phyloP scores from a whole-genome alignment of 2,888 invertebrate species.

The Harmothoe impar region DNA sequence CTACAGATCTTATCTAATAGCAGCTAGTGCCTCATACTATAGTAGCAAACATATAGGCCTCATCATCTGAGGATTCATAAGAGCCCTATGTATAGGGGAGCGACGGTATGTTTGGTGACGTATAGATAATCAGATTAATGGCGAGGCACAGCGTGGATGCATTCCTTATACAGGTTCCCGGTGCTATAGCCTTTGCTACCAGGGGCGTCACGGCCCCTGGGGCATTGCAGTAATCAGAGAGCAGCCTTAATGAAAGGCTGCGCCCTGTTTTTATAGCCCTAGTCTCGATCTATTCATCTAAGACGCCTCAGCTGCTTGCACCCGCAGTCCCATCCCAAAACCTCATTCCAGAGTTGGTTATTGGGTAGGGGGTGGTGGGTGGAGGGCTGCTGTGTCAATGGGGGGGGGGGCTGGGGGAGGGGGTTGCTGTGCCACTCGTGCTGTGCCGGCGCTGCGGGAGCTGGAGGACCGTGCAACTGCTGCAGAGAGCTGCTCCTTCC shows the following conservation, averaged over 20 bases:
- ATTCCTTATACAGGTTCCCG: neutral
- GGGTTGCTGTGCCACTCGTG: too few species aligned
- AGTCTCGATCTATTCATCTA: slow-evolving; percentile 22
- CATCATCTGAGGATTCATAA: too few species aligned
- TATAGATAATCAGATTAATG: slow-evolving; percentile 20
- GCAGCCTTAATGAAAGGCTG: neutral
- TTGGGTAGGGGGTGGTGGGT: neutral
- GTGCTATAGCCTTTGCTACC: neutral
- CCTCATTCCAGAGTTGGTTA: too few species aligned
- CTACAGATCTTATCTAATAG: too few species aligned
- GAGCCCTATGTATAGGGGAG: too few species aligned
- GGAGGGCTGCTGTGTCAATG: neutral
- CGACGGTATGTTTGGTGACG: neutral
- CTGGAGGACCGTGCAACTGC: neutral
- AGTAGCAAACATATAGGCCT: too few species aligned
- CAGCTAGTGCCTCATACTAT: too few species aligned
- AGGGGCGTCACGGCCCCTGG: neutral
- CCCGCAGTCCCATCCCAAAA: neutral
- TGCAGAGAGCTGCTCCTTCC: neutral
- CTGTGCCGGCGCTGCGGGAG: neutral
- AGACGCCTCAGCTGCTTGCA: neutral
- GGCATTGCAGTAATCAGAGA: slow-evolving; percentile 4
- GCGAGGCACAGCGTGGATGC: neutral
- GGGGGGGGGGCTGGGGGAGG: too few species aligned
- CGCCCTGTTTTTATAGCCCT: slow-evolving; percentile 5